Evolutionary conservation across 2,113 vertebrate species (phyloP).

Genomic region (Pelvicachromis taeniatus): DNA sequence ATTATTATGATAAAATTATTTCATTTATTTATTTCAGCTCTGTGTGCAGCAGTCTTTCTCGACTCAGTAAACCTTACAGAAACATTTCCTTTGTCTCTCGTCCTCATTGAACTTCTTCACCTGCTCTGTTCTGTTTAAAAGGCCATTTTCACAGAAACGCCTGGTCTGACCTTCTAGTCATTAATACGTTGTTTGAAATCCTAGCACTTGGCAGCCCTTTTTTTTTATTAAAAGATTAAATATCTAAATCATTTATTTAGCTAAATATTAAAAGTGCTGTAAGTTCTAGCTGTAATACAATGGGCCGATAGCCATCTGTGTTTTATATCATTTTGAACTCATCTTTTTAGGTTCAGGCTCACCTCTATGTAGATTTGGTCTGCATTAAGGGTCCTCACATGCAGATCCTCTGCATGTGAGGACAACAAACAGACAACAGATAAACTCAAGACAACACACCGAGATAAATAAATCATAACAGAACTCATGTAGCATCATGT

Average conservation of each 20-base stretch:
- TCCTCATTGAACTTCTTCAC: constrained; percentile 25
- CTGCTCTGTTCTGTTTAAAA: neutral
- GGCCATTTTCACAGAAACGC: neutral
- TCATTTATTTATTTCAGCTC: constrained; percentile 82
- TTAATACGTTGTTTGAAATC: neutral
- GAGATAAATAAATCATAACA: neutral
- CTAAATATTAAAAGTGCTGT: neutral
- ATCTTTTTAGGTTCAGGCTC: neutral
- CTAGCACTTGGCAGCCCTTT: neutral
- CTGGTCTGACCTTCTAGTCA: neutral
- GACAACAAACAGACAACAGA: neutral
- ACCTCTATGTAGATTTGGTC: neutral
- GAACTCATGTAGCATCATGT: neutral
- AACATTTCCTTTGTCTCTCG: constrained; percentile 56
- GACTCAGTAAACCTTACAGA: constrained; percentile 78
- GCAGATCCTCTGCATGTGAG: neutral
- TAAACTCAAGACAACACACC: neutral
- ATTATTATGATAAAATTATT: constrained; percentile 80
- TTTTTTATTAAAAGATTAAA: neutral
- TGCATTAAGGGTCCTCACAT: neutral
- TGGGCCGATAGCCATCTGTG: neutral
- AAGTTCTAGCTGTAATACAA: neutral
- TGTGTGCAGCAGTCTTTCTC: constrained; percentile 76
- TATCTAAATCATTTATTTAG: neutral
- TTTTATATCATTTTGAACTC: neutral